These are phyloP conservation scores for Gonioctena quinquepunctata DNA, from an alignment of 1,140 invertebrate species.

Conservation along the genomic window DNA sequence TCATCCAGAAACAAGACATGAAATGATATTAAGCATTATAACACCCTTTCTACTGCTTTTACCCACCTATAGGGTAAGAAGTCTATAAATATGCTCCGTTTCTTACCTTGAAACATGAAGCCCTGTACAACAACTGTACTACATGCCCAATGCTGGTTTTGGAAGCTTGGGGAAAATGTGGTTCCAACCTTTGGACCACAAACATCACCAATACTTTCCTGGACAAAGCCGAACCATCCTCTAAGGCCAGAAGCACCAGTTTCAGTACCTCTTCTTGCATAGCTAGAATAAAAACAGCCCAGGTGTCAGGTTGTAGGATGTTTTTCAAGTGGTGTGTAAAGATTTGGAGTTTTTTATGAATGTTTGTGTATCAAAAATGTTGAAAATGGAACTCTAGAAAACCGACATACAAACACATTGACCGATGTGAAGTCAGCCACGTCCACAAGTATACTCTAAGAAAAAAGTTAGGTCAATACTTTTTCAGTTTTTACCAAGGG, in stretches of 20 bases:
- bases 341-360: neutral
- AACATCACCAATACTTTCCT: slow-evolving; percentile 98
- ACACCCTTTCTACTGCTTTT: too few relatives aligned
- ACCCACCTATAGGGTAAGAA: too few relatives aligned
- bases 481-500: too few relatives aligned
- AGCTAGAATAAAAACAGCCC: slow-evolving; percentile 65
- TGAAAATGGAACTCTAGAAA: too few relatives aligned
- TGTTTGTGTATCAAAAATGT: neutral
- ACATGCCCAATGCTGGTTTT: slow-evolving; percentile 99
- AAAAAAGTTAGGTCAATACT: too few relatives aligned
- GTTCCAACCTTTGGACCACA: slow-evolving; percentile 93
- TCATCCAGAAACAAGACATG: too few relatives aligned
- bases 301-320: neutral
- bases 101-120: slow-evolving; percentile 98
- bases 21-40: too few relatives aligned
- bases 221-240: slow-evolving; percentile 95
- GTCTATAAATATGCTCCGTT: too few relatives aligned
- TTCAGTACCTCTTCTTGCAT: slow-evolving; percentile 99
- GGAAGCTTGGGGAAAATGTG: slow-evolving; percentile 95
- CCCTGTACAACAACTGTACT: slow-evolving; percentile 95
- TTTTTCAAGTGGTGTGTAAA: too few relatives aligned
- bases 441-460: too few relatives aligned
- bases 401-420: too few relatives aligned
- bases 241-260: slow-evolving; percentile 89
- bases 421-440: too few relatives aligned